Base-by-base conservation (phyloP, 2,888 invertebrate genomes). In the Limnephilus marmoratus region DNA sequence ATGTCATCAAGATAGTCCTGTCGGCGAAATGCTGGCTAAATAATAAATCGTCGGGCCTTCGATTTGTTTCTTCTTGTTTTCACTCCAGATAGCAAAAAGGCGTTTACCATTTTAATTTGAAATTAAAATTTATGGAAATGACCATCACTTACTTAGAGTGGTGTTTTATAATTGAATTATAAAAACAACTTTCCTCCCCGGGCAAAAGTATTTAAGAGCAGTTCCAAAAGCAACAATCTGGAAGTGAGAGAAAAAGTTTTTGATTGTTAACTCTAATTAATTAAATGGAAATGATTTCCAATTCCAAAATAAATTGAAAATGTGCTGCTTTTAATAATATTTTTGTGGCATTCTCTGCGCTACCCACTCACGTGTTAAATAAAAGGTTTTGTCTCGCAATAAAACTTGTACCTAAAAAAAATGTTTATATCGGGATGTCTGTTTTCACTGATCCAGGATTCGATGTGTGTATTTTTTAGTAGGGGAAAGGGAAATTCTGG, bases 31-130 rank as follows among this genome's bases (percentile, higher is more conserved):
- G 90, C 81, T 37, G 24, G 31, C 81, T 90, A 81, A 53, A 80
- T 90, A 91, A 91, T 92, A 91, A 92, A 90, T 90, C 18, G n/a
- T 24, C 81, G 85, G 85, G 31, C 85, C 41, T 91, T 92, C 91
- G 93, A 91, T 91, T 91, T 83, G 37, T 87, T 87, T 81, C 87
- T 53, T 88, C 91, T 88, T 45, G 81, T 45, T 90, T 90, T 85
- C 41, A 85, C 24, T 45, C 29, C 86, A 49, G 45, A 45, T 49
- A 90, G 83, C 82, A 45, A 37, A 86, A 86, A 37, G 68, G 24
- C 68, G 68, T 9, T 68, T 24, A 87, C 87, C 41, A 18, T 29
- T 24, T 89, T 81, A 41, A 89, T 89, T 41, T 89, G 80, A 89
- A 89, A 80, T 89, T 89, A 80, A 80, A 89, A 89, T 89, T 89